A percentile compares a stretch with the other conserved stretches of the same genome.
phyloP scores from a whole-genome alignment of 2,888 invertebrate genomes.

The Agrotis clavis region DNA sequence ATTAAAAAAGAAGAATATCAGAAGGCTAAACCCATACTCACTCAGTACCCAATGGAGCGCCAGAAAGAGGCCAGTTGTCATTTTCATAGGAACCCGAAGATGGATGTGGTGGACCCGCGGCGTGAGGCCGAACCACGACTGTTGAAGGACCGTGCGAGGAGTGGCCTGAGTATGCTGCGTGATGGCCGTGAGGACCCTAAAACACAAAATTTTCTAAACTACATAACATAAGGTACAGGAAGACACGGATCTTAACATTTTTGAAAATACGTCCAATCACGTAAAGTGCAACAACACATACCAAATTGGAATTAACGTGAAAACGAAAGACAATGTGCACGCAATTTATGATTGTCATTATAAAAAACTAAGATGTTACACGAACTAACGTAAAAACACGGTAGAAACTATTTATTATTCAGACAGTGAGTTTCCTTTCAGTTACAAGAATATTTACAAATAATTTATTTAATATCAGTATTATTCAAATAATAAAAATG shows the following conservation, averaged over 20 bases:
- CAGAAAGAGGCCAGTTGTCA: conserved; percentile 91
- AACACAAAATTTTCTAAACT: not conserved
- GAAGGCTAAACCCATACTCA: conserved; percentile 76
- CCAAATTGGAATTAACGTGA: conserved; percentile 12
- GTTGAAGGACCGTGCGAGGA: conserved; percentile 50
- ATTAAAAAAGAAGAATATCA: too few species aligned
- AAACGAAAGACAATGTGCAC: conserved; percentile 40
- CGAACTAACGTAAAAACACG: conserved; percentile 20
- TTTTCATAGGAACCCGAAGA: conserved; percentile 84
- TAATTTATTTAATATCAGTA: not conserved
- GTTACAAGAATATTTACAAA: not conserved
- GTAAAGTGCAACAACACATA: not conserved
- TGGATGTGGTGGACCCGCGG: conserved; percentile 69
- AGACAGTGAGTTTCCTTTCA: not conserved
- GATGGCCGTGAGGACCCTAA: conserved; percentile 56
- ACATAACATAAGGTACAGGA: too few species aligned
- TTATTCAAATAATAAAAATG: too few species aligned
- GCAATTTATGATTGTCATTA: conserved; percentile 49
- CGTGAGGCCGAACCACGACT: conserved; percentile 79
- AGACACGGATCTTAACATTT: too few species aligned
- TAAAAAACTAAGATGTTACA: conserved; percentile 36
- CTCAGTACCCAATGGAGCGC: conserved; percentile 92
- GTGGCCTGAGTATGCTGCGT: conserved; percentile 50
- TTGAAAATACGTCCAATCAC: too few species aligned
- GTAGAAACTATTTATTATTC: conserved; percentile 3